Percentiles rank a stretch among this genome's conserved stretches.
phyloP scores from a whole-genome alignment of 1,140 invertebrate species.

The Latrodectus geometricus region DNA sequence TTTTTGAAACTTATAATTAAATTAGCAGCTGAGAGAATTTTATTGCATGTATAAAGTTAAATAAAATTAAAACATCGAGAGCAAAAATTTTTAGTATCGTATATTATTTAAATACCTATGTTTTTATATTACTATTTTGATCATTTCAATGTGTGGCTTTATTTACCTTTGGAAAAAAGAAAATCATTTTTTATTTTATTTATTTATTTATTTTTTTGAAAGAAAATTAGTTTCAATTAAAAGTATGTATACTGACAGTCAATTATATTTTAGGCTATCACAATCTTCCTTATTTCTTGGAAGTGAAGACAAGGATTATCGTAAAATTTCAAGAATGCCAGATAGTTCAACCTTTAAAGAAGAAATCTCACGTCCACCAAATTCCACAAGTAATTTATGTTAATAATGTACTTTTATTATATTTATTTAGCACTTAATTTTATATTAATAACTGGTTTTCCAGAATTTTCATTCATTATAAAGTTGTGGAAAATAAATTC shows the following conservation, averaged over 20 bases:
- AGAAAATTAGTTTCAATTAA: not conserved
- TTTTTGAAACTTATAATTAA: too few relatives aligned
- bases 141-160: not conserved
- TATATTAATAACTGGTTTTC: not conserved
- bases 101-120: too few relatives aligned
- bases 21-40: too few relatives aligned
- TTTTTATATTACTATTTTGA: too few relatives aligned
- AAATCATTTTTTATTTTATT: not conserved
- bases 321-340: not conserved
- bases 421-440: not conserved
- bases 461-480: not conserved
- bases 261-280: not conserved
- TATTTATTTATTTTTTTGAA: not conserved
- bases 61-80: too few relatives aligned
- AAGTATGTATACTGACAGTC: too few relatives aligned
- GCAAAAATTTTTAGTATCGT: too few relatives aligned
- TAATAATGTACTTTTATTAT: not conserved
- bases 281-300: not conserved
- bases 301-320: constrained; percentile 2
- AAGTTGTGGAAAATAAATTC: too few relatives aligned
- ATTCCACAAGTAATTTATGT: not conserved
- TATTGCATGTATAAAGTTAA: too few relatives aligned
- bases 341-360: not conserved
- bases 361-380: not conserved
- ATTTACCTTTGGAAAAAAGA: not conserved